These are phyloP conservation scores for Carlito syrichta DNA, from an alignment of 2,113 vertebrate genomes.

Conservation along the genomic window DNA sequence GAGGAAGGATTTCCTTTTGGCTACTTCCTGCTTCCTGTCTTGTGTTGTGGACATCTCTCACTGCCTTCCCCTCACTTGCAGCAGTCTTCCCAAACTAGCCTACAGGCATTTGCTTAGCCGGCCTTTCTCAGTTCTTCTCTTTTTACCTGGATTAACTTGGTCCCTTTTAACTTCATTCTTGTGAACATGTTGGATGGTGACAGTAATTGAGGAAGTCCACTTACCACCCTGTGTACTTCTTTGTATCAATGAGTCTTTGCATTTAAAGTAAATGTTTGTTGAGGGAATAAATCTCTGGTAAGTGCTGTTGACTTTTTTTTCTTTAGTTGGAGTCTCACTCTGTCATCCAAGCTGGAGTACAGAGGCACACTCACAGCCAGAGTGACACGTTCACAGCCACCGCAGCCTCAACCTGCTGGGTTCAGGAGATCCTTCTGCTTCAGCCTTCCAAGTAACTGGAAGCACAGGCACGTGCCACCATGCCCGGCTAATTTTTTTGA, in stretches of 20 bases:
- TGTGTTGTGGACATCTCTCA: accelerated
- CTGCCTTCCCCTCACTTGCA: not conserved
- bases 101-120: not conserved
- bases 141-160: not conserved
- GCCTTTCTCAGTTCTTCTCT: not conserved
- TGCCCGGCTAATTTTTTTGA: too few relatives aligned
- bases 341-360: too few relatives aligned
- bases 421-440: too few relatives aligned
- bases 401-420: too few relatives aligned
- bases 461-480: too few relatives aligned
- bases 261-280: not conserved
- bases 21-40: not conserved
- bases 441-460: too few relatives aligned
- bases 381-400: too few relatives aligned
- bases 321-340: too few relatives aligned
- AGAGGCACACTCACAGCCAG: too few relatives aligned
- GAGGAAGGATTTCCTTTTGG: not conserved
- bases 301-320: not conserved
- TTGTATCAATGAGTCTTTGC: not conserved
- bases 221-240: not conserved
- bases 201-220: not conserved
- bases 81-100: not conserved
- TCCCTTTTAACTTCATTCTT: not conserved
- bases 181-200: not conserved
- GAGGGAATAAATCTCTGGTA: not conserved